Evolutionary conservation across 2,888 invertebrate species (phyloP).

Genomic region (Limnephilus rhombicus): DNA sequence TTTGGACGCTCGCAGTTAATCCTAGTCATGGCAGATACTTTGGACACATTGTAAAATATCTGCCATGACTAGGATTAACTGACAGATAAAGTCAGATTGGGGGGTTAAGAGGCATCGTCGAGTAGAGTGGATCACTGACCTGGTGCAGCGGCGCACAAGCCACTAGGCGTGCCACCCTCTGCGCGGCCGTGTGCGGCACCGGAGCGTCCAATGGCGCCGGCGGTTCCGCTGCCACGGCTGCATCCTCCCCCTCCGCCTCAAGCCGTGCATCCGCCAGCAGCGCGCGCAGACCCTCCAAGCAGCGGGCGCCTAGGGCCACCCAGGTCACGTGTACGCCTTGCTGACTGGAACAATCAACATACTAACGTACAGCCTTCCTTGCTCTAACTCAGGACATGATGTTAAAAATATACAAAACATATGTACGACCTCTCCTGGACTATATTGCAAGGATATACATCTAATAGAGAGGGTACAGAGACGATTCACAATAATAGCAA

Average conservation of each 20-base stretch:
- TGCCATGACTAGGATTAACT: too few relatives aligned
- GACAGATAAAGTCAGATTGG: too few relatives aligned
- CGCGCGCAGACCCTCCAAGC: conserved; percentile 86
- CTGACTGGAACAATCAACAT: conserved; percentile 76
- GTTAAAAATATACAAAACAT: too few relatives aligned
- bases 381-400: neutral
- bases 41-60: too few relatives aligned
- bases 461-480: neutral
- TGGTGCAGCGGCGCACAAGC: conserved; percentile 86
- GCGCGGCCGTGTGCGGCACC: conserved; percentile 82
- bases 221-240: conserved; percentile 67
- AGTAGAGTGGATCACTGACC: conserved; percentile 68
- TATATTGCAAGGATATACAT: too few relatives aligned
- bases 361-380: neutral
- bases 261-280: conserved; percentile 87
- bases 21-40: too few relatives aligned
- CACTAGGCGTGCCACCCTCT: conserved; percentile 84
- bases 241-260: conserved; percentile 74
- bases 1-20: too few relatives aligned
- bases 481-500: too few relatives aligned
- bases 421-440: too few relatives aligned
- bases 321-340: conserved; percentile 94
- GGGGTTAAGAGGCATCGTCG: too few relatives aligned
- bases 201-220: conserved; percentile 82
- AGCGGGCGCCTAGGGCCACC: conserved; percentile 92